Base-by-base conservation (phyloP, 1,140 invertebrate species). In the Aphelinus certus region DNA sequence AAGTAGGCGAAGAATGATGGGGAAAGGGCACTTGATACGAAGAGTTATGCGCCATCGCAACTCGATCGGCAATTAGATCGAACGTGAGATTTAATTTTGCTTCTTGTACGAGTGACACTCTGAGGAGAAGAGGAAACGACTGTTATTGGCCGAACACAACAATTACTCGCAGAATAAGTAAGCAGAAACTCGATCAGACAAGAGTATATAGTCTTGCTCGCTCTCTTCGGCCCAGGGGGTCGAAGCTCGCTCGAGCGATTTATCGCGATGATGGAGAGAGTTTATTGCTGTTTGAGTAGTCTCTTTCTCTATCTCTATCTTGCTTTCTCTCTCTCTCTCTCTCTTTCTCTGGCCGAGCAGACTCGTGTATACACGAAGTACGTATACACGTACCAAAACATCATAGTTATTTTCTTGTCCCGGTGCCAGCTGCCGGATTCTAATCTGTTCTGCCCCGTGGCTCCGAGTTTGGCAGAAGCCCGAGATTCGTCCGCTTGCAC, bases 261-360 rank as follows among this genome's bases (percentile, higher is more conserved):
- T 73, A 73, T 67, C 64, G 55, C 46, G 47, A 60, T 53, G 71
- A 66, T 57, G 71, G 66, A 63, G 43, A 66, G 60, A 64, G 67
- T 75, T 75, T 75, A 69, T 70, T 70, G 73, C 66, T 63, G 66
- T 74, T 69, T 74, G 73, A 75, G 67, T 75, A 62, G 63, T 49
- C 3, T 65, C 45, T 45, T 9, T 26, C 48, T 6, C 45, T 47
- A 3, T 45, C 5, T 45, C 55, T 48, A 1, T 61, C n/a, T 42
- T 7, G 42, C n/a, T 7, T 10, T n/a, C 10, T 7, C 62, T 48
- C 62, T 46, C 45, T 10, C 43, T 5, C 7, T 46, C 4, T 46
- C 7, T 65, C 45, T 64, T 9, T 26, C 26, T 26, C 26, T 26
- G 26, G 26, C 26, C 26, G 26, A 26, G 26, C 26, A 26, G 26